These are phyloP conservation scores for Caenorhabditis zanzibari DNA, from an alignment of 2,888 invertebrate species.

Conservation along the genomic window DNA sequence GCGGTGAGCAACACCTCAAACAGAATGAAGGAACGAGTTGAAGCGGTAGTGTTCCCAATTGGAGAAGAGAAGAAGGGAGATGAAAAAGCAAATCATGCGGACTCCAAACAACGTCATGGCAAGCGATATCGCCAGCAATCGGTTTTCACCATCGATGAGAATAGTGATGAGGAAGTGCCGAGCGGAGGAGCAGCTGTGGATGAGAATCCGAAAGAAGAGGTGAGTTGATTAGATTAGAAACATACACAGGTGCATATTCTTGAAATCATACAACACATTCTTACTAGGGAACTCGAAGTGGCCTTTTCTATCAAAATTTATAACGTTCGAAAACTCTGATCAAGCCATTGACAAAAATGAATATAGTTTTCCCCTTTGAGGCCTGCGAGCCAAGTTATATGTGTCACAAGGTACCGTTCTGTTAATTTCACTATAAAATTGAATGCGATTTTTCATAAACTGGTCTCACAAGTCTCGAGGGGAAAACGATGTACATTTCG, in stretches of 20 bases:
- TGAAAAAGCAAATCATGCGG: slow-evolving; percentile 87
- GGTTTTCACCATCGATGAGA: slow-evolving; percentile 74
- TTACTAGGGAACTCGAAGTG: too few relatives aligned
- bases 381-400: too few relatives aligned
- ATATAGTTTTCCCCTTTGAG: too few relatives aligned
- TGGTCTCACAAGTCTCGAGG: too few relatives aligned
- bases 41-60: slow-evolving; percentile 60
- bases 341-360: too few relatives aligned
- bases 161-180: slow-evolving; percentile 64
- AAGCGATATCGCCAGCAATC: slow-evolving; percentile 84
- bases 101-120: slow-evolving; percentile 90
- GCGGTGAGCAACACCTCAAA: slow-evolving; percentile 57
- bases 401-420: too few relatives aligned
- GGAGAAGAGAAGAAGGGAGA: slow-evolving; percentile 12
- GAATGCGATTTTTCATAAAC: too few relatives aligned
- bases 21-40: slow-evolving; percentile 62
- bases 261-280: background rate
- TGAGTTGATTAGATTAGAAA: slow-evolving; percentile 8
- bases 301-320: too few relatives aligned
- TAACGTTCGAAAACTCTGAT: too few relatives aligned
- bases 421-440: too few relatives aligned
- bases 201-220: slow-evolving; percentile 68
- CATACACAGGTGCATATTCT: background rate
- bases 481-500: too few relatives aligned
- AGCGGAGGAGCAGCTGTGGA: slow-evolving; percentile 56